Base-by-base conservation (phyloP, 2,888 invertebrate species). In the Nemoura dubitans region DNA sequence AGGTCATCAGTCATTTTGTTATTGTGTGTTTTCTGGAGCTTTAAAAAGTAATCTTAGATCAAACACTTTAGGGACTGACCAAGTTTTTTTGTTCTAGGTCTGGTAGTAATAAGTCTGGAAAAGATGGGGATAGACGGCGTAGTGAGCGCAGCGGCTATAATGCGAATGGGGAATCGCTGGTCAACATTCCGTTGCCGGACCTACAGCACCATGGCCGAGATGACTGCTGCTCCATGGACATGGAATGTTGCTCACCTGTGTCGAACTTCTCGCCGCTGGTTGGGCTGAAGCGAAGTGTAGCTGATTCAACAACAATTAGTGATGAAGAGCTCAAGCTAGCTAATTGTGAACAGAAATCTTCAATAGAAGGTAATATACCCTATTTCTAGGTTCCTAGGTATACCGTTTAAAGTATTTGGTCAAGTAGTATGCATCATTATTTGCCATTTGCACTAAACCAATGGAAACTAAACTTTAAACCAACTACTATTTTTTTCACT, bases 291-390 rank as follows among this genome's bases (percentile, higher is more conserved):
- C 88, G 89, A 0, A 93, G 93, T 88, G 90, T 93, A 5, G 92
- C 93, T 0, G 93, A 93, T 90, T 93, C 93, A 2, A 81, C 81
- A n/a, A 93, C 93, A 3, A 93, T 93, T 86, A 93, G 92, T 88
- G 93, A 93, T 89, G 90, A 91, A 30, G 93, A 93, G 88, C 90
- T 93, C 83, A 89, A 89, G 42, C 43, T 84, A 10, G 77, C 43
- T 0, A 83, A 26, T 27, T 78, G 21, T 78, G 78, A 27, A 21
- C 59, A 59, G 21, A 59, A 59, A 14, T 59, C 21, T 2, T 28
- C 78, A 14, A 86, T 88, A 25, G 90, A 89, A 43, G 90, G 90
- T 87, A 87, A 81, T 87, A 88, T n/a, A 85, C 87, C 76, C 82
- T 36, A 36, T 36, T 3, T 36, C 3, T 36, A 6, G 36, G 36